Evolutionary conservation across 1,140 invertebrate species (phyloP).

Genomic region (Eueides isabella): DNA sequence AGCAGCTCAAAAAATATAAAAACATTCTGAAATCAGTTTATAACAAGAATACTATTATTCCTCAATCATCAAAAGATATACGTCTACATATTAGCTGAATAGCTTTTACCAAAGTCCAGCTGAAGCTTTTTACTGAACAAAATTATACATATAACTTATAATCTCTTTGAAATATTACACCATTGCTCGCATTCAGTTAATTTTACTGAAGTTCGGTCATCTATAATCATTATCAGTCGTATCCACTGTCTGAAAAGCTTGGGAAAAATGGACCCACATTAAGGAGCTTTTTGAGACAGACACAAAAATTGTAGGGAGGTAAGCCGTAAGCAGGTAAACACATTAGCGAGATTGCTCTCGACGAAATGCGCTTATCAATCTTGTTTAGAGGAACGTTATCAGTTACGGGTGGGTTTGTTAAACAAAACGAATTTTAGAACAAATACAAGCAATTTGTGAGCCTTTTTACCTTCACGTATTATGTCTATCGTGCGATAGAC

Average conservation of each 20-base stretch:
- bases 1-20: too few relatives aligned
- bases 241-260: slow-evolving; percentile 51
- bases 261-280: slow-evolving; percentile 57
- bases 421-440: background rate
- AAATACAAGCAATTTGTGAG: background rate
- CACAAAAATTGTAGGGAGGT: slow-evolving; percentile 47
- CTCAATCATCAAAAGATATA: slow-evolving; percentile 25
- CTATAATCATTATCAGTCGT: slow-evolving; percentile 59
- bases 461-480: background rate
- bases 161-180: slow-evolving; percentile 52
- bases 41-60: too few relatives aligned
- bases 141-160: slow-evolving; percentile 45
- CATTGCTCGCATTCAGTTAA: slow-evolving; percentile 59
- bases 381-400: slow-evolving; percentile 43
- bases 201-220: slow-evolving; percentile 49
- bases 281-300: slow-evolving; percentile 55
- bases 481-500: background rate
- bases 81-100: slow-evolving; percentile 40
- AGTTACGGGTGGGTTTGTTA: slow-evolving; percentile 31
- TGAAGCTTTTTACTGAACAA: slow-evolving; percentile 37
- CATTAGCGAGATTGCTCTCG: slow-evolving; percentile 63
- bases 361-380: slow-evolving; percentile 49
- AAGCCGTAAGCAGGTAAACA: slow-evolving; percentile 61
- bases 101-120: slow-evolving; percentile 39
- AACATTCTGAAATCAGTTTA: too few relatives aligned